Evolutionary conservation across 2,797 vertebrate species (phyloP).

Genomic region (Balearica regulorum): DNA sequence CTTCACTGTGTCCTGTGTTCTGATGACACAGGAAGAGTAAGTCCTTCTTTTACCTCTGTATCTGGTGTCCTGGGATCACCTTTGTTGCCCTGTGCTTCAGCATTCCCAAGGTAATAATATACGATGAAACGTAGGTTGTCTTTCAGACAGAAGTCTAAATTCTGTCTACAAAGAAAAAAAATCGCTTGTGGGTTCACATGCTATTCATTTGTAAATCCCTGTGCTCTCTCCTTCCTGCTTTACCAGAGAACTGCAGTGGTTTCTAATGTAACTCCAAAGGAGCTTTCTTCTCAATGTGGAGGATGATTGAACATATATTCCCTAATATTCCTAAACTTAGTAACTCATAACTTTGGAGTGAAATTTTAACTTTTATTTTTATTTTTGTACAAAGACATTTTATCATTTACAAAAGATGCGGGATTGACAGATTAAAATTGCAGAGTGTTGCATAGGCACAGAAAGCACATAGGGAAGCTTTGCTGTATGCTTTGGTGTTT

Average conservation of each 20-base stretch:
- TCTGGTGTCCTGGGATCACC: background rate
- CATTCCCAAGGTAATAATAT: background rate
- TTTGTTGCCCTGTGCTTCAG: background rate
- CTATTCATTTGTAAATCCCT: background rate
- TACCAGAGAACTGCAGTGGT: background rate
- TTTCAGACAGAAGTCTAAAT: background rate
- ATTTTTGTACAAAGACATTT: background rate
- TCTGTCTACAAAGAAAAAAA: background rate
- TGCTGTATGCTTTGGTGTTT: background rate
- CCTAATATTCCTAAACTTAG: background rate
- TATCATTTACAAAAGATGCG: fast-evolving
- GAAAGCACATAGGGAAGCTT: background rate
- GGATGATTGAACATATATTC: background rate
- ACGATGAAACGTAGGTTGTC: background rate
- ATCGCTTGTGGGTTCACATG: background rate
- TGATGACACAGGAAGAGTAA: conserved; percentile 8
- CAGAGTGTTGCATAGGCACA: background rate
- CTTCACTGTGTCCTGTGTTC: background rate
- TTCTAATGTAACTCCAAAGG: background rate
- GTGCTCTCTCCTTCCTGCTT: background rate
- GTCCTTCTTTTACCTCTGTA: background rate
- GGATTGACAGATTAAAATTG: background rate
- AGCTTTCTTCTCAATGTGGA: background rate
- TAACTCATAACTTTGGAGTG: background rate
- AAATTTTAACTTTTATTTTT: background rate